Evolutionary conservation across 2,113 vertebrate species (phyloP).

Genomic region (Cervus canadensis): DNA sequence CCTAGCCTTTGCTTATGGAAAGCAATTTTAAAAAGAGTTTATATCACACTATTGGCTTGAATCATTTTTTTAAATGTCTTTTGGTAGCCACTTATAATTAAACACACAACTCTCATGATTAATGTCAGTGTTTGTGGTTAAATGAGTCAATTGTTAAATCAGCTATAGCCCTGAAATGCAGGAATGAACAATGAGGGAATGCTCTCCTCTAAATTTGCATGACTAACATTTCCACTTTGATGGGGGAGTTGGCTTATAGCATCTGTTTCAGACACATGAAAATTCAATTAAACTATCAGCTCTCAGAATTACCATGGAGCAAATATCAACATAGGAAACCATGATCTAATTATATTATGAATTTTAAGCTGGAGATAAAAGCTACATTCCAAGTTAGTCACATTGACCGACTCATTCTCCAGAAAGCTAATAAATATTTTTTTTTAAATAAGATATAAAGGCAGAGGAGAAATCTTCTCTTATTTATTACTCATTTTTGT

Average conservation of each 20-base stretch:
- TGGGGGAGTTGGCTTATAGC: slow-evolving; percentile 67
- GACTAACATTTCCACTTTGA: slow-evolving; percentile 69
- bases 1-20: slow-evolving; percentile 12
- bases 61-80: slow-evolving; percentile 58
- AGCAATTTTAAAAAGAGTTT: slow-evolving; percentile 49
- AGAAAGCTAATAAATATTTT: neutral
- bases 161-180: slow-evolving; percentile 62
- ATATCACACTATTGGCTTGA: slow-evolving; percentile 58
- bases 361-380: slow-evolving; percentile 72
- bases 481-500: neutral
- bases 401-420: slow-evolving; percentile 41
- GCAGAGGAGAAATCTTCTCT: neutral
- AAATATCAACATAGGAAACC: slow-evolving; percentile 75
- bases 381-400: slow-evolving; percentile 56
- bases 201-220: slow-evolving; percentile 71
- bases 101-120: slow-evolving; percentile 74
- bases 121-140: slow-evolving; percentile 74
- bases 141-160: slow-evolving; percentile 74
- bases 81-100: slow-evolving; percentile 68
- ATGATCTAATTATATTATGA: slow-evolving; percentile 77
- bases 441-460: neutral
- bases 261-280: slow-evolving; percentile 80
- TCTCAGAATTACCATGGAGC: slow-evolving; percentile 67
- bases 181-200: slow-evolving; percentile 61
- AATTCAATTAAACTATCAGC: slow-evolving; percentile 81